These are phyloP conservation scores for Zonitis immaculata DNA, from an alignment of 2,888 invertebrate genomes.

Conservation along the genomic window DNA sequence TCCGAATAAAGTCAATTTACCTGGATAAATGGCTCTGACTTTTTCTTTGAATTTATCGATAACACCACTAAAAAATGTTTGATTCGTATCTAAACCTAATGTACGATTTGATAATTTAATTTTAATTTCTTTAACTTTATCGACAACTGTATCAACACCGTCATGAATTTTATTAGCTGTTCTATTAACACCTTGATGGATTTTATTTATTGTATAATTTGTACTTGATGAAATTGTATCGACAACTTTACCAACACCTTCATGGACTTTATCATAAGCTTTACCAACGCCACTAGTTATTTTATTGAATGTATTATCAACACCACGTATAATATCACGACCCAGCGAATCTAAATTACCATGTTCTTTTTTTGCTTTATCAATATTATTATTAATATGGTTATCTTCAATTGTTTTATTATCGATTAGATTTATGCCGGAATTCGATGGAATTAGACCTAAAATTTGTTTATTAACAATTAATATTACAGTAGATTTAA, in stretches of 20 bases:
- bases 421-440: too few species aligned
- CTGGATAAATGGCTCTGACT: constrained; percentile 46
- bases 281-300: not conserved
- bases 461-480: too few species aligned
- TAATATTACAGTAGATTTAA: too few species aligned
- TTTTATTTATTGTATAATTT: not conserved
- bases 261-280: not conserved
- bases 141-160: not conserved
- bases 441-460: too few species aligned
- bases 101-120: constrained; percentile 32
- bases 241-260: not conserved
- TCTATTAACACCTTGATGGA: not conserved
- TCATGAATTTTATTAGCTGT: not conserved
- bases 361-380: constrained; percentile 1
- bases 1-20: too few species aligned
- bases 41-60: constrained; percentile 52
- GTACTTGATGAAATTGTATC: not conserved
- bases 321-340: constrained; percentile 10
- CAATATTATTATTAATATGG: not conserved
- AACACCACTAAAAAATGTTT: constrained; percentile 52
- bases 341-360: constrained; percentile 13
- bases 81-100: constrained; percentile 60
- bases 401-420: too few species aligned
- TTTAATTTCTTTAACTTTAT: not conserved
- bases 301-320: not conserved